Evolutionary conservation across 2,113 vertebrate species (phyloP), one percentile per base, ranked within the genome.

Genomic region (Xyliphius kryptos): DNA sequence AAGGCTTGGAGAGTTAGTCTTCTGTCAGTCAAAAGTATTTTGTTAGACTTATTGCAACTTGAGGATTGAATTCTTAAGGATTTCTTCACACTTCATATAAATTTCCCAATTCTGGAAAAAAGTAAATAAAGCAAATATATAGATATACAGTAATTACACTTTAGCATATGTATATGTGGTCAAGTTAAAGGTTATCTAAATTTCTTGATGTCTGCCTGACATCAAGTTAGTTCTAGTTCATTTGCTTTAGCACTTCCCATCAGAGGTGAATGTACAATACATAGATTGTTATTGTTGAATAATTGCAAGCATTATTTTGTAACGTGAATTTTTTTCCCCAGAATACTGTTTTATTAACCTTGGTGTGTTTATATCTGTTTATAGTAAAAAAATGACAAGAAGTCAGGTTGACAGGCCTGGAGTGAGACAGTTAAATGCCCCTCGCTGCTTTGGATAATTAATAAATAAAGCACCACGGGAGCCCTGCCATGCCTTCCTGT

Each of bases 401-500:
- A 91, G 88, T 82, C 80, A 80, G 88, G 87, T 88, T 93, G 92
- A 92, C 76, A 84, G 87, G 88, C 87, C 88, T 78, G 87, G 86
- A 89, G 86, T 14, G 67, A 92, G 91, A 92, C 91, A 91, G 91
- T 90, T 89, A 91, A 89, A 89, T 87, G 89, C 91, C 89, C 92
- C 88, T 85, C 82, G 88, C 91, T 91, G 90, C 90, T 92, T 89
- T 82, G 85, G 90, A 94, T 96, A 97, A 98, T 98, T 97, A 97
- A 98, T 98, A 97, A 93, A 85, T 94, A 94, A 95, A 92, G 90
- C 91, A 90, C 91, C 90, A 90, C 90, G 91, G 91, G 91, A 93
- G 89, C 85, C 89, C 90, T 91, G 88, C 90, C 89, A 91, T 91
- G 91, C 91, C 7, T 89, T 79, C 80, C 89, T 92, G 90, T 95